phyloP scores from a whole-genome alignment of 2,113 vertebrate species.

The Tauraco erythrolophus region DNA sequence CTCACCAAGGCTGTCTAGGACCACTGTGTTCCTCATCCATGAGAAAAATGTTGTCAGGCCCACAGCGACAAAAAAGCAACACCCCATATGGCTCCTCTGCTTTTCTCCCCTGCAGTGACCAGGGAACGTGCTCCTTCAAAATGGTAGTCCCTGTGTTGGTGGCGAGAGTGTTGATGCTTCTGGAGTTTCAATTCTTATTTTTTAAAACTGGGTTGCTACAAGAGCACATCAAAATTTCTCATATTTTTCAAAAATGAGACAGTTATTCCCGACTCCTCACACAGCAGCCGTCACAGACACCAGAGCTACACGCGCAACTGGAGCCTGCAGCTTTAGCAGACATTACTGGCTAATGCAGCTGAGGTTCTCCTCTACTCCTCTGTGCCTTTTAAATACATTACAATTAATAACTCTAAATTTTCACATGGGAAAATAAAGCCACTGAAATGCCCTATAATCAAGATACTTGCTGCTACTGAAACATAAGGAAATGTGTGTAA shows the following conservation, averaged over 20 bases:
- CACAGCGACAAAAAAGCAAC: background rate
- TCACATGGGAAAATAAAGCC: background rate
- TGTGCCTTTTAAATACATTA: background rate
- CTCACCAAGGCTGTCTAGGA: background rate
- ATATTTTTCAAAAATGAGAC: background rate
- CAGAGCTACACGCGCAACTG: background rate
- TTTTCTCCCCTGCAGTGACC: background rate
- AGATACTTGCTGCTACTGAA: background rate
- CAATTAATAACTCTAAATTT: conserved; percentile 6
- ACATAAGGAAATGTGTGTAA: background rate
- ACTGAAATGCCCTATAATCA: background rate
- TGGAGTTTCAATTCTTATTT: background rate
- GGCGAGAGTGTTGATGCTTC: background rate
- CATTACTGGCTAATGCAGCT: background rate
- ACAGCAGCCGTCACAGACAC: background rate
- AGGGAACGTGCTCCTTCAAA: fast-evolving
- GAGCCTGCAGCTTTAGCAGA: background rate
- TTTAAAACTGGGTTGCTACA: background rate
- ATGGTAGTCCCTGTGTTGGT: fast-evolving
- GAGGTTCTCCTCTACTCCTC: background rate
- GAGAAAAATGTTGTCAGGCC: background rate
- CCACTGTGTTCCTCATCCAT: background rate
- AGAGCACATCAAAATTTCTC: background rate
- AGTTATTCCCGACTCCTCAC: background rate
- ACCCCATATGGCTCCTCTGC: background rate